Evolutionary conservation across 2,888 invertebrate genomes (phyloP).

Genomic region (Mythimna vitellina): DNA sequence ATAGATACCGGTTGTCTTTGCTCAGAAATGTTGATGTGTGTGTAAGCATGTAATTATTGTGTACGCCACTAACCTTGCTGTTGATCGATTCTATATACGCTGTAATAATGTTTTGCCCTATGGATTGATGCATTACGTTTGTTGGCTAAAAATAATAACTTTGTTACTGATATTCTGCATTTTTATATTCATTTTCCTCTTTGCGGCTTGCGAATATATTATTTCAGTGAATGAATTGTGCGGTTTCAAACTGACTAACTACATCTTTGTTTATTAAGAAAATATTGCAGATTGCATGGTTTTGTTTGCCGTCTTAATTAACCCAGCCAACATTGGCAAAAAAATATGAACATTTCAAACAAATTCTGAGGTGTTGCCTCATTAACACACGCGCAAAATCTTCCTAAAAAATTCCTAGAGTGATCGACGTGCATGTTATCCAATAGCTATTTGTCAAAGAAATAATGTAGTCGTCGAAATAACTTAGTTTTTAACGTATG

Average conservation of each 20-base stretch:
- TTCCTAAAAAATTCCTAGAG: neutral
- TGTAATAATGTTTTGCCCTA: slow-evolving; percentile 4
- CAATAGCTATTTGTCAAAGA: slow-evolving; percentile 57
- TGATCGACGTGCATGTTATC: slow-evolving; percentile 45
- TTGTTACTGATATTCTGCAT: slow-evolving; percentile 18
- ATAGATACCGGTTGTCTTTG: slow-evolving; percentile 56
- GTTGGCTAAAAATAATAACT: slow-evolving; percentile 39
- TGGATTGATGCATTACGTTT: slow-evolving; percentile 13
- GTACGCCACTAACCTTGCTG: slow-evolving; percentile 13
- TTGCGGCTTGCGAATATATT: slow-evolving; percentile 4
- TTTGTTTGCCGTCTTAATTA: neutral
- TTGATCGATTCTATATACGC: slow-evolving; percentile 20
- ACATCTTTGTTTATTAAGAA: neutral
- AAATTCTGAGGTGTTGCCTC: neutral
- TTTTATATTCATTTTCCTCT: slow-evolving; percentile 51
- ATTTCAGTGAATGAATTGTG: neutral
- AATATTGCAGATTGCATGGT: neutral
- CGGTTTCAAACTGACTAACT: no score
- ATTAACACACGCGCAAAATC: slow-evolving; percentile 26
- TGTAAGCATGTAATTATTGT: slow-evolving; percentile 37
- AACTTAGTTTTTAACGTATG: slow-evolving; percentile 54
- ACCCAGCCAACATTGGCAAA: neutral
- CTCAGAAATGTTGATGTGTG: slow-evolving; percentile 44
- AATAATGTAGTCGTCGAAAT: slow-evolving; percentile 59
- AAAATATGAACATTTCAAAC: neutral